Base-by-base conservation (phyloP, 2,797 vertebrate genomes). In the Danio jaintianensis region DNA sequence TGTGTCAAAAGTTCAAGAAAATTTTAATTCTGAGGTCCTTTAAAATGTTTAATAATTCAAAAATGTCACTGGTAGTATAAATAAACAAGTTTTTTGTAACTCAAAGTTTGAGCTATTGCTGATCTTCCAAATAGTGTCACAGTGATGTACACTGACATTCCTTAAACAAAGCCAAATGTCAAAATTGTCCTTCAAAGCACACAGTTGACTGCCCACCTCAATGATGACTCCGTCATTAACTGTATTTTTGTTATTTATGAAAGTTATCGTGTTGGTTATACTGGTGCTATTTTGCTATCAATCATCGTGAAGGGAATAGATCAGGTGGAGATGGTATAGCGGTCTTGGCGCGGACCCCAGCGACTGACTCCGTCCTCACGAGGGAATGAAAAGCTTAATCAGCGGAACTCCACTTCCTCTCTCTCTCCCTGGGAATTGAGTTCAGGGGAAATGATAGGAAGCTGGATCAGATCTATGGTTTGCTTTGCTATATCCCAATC, bases 371-470 rank as follows among this genome's bases (percentile, higher is more conserved):
- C 6, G 58, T 84, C 80, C 81, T 82, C 68, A 78, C 18, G 50
- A 63, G 68, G 66, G 76, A 71, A 76, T 80, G 74, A 80, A 69
- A 56, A 55, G 74, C 79, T 79, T 63, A 82, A 81, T 94, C 91
- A 93, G 87, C 90, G 90, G 90, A 93, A 92, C 68, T 91, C 84
- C 86, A 88, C 84, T 88, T 89, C 87, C 87, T 93, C 91, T 86
- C 86, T 85, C 88, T 91, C 29, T 29, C 29, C 3, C 48, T 10
- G 86, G 90, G 89, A 91, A 87, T 90, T 86, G 87, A 90, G 82
- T 75, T 78, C 83, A 52, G 90, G 71, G 81, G 50, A 91, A 90
- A 90, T 93, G 90, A 92, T 91, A 86, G 86, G 92, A 85, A 89
- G 83, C 87, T 89, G 82, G 89, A 87, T 86, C 88, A 66, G 88